These are phyloP conservation scores for Amyelois transitella DNA, from an alignment of 1,140 invertebrate species.

Conservation along the genomic window DNA sequence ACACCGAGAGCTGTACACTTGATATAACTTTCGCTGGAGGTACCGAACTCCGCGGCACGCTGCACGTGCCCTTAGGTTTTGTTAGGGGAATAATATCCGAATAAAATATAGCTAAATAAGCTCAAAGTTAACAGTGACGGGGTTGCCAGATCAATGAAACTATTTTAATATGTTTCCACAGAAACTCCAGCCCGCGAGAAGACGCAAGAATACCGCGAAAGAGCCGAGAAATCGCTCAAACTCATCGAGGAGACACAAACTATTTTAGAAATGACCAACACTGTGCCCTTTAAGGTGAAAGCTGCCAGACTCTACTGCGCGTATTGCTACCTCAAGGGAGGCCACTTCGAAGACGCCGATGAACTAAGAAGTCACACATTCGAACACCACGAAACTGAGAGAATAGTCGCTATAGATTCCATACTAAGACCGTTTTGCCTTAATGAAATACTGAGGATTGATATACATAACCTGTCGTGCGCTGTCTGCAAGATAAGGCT, in stretches of 20 bases:
- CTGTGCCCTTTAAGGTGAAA: conserved; percentile 47
- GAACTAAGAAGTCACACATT: conserved; percentile 36
- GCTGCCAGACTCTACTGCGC: conserved; percentile 38
- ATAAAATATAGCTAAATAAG: too few relatives aligned
- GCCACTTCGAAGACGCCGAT: conserved; percentile 33
- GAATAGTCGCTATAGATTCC: conserved; percentile 25
- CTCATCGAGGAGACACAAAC: conserved; percentile 43
- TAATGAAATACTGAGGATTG: conserved; percentile 49
- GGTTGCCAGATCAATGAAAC: too few relatives aligned
- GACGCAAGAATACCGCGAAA: background rate
- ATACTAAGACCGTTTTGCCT: conserved; percentile 35
- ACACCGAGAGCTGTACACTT: too few relatives aligned
- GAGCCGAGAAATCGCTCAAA: conserved; percentile 35
- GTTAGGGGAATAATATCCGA: too few relatives aligned
- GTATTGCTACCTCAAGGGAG: conserved; percentile 39
- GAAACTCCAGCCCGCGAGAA: background rate
- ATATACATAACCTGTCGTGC: conserved; percentile 42
- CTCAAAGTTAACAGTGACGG: too few relatives aligned
- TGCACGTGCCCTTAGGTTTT: too few relatives aligned
- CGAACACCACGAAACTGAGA: conserved; percentile 26
- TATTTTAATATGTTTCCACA: background rate
- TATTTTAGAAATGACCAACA: conserved; percentile 44
- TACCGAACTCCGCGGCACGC: too few relatives aligned
- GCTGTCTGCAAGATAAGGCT: conserved; percentile 27
- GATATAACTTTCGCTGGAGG: too few relatives aligned